These are phyloP conservation scores for Agapostemon virescens DNA, from an alignment of 2,888 invertebrate genomes.

Conservation along the genomic window DNA sequence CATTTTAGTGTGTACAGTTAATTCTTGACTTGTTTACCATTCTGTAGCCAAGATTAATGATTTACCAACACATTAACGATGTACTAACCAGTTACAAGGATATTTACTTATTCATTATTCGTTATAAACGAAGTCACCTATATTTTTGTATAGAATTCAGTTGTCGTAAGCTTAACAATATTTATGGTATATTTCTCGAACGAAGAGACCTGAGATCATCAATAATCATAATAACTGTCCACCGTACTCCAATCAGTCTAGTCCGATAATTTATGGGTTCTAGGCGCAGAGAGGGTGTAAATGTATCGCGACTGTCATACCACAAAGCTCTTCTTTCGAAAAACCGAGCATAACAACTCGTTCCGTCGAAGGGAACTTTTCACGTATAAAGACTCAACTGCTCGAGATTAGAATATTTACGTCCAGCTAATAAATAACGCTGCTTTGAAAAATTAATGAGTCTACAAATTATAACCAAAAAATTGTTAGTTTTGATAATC, in stretches of 20 bases:
- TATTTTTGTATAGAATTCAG: neutral
- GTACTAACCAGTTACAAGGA: neutral
- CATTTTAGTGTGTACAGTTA: too few relatives aligned
- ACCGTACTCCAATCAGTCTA: neutral
- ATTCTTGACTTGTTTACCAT: too few relatives aligned
- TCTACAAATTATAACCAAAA: neutral
- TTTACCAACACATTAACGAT: neutral
- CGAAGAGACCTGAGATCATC: neutral
- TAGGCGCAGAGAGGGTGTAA: neutral
- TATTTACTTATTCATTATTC: neutral
- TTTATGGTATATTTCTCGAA: neutral
- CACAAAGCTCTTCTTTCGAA: neutral
- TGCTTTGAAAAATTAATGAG: neutral
- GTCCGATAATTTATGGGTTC: neutral
- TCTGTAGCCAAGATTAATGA: neutral
- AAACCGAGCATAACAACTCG: neutral
- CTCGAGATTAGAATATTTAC: neutral
- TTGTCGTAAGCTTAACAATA: neutral
- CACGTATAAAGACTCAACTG: neutral
- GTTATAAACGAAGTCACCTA: neutral
- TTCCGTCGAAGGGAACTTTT: neutral
- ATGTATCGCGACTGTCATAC: neutral
- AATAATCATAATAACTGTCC: conserved; percentile 2
- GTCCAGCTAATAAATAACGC: neutral
- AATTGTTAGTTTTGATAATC: neutral